Percentiles rank a stretch among this genome's conserved stretches.
Conservation (phyloP, 2,797 vertebrate species). For the Odontamblyopus rebecca region DNA sequence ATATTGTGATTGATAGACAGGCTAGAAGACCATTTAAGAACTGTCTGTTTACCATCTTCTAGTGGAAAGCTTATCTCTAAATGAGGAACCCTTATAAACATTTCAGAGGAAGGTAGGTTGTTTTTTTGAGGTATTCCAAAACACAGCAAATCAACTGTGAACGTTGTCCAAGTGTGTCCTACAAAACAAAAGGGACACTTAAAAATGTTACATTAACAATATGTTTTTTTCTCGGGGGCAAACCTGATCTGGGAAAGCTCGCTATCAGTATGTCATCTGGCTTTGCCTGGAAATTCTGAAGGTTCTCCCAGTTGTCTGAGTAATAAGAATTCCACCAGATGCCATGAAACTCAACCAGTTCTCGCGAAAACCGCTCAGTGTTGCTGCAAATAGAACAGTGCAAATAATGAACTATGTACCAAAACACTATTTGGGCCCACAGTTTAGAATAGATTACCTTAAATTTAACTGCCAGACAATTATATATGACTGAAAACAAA, state of each 20-base stretch:
- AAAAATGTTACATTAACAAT: not conserved
- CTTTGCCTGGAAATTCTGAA: slow-evolving; percentile 68
- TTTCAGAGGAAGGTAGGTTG: slow-evolving; percentile 43
- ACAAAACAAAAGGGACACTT: not conserved
- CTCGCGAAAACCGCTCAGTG: not conserved
- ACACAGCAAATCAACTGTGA: slow-evolving; percentile 67
- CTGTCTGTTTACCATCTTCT: slow-evolving; percentile 43
- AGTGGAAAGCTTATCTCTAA: slow-evolving; percentile 39
- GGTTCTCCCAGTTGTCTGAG: slow-evolving; percentile 70
- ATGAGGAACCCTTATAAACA: slow-evolving; percentile 60
- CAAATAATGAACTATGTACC: not conserved
- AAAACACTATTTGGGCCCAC: too few relatives aligned
- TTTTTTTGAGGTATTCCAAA: slow-evolving; percentile 55
- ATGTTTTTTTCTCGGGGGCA: not conserved
- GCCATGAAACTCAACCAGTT: slow-evolving; percentile 64
- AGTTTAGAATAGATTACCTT: too few relatives aligned
- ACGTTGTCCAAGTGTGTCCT: slow-evolving; percentile 71
- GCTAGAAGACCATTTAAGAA: not conserved
- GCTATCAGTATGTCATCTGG: slow-evolving; percentile 70
- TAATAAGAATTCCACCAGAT: slow-evolving; percentile 58
- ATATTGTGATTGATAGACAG: not conserved
- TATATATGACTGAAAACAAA: too few relatives aligned
- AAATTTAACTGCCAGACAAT: too few relatives aligned
- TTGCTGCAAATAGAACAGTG: not conserved
- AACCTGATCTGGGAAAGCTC: slow-evolving; percentile 73